Evolutionary conservation across 2,797 vertebrate species (phyloP).

Genomic region (Furcifer pardalis): DNA sequence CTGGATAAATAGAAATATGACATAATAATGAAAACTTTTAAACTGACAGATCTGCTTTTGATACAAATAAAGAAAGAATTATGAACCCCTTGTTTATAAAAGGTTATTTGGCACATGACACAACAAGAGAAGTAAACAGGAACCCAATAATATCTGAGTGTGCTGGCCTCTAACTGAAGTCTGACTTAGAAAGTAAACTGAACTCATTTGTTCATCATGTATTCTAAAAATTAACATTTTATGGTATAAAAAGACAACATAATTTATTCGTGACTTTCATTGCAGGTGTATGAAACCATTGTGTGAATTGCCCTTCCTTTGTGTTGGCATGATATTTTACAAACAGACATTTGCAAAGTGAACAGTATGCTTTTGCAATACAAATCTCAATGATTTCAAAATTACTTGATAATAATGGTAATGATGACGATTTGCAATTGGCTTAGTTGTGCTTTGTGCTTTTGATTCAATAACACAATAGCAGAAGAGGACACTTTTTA

Average conservation of each 20-base stretch:
- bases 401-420: background rate
- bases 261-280: constrained; percentile 13
- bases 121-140: constrained; percentile 49
- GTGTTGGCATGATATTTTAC: background rate
- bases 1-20: background rate
- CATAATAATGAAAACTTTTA: background rate
- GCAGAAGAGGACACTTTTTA: background rate
- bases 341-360: background rate
- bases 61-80: constrained; percentile 8
- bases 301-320: background rate
- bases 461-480: background rate
- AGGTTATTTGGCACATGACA: background rate
- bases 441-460: no score
- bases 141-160: constrained; percentile 59
- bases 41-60: constrained; percentile 24
- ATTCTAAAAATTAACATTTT: constrained; percentile 44
- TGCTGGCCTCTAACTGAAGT: constrained; percentile 44
- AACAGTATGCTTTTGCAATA: background rate
- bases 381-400: background rate
- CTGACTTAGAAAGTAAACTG: constrained; percentile 55
- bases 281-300: background rate
- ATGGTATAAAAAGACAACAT: constrained; percentile 30
- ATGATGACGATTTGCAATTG: no score
- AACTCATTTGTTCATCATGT: constrained; percentile 52
- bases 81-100: background rate